phyloP scores from a whole-genome alignment of 2,888 invertebrate species.

The Mythimna vitellina region DNA sequence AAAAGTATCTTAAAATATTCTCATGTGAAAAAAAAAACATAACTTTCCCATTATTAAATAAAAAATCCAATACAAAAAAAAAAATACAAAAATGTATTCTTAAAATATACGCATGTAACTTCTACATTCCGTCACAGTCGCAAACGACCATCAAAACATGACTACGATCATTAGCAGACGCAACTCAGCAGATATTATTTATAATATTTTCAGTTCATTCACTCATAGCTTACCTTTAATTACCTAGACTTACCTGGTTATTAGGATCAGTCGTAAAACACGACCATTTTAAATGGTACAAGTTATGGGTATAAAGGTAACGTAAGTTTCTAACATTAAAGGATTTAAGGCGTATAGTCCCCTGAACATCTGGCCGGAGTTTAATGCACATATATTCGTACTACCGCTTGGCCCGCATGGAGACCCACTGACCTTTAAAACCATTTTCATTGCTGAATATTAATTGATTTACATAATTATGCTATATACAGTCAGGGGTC shows the following conservation, averaged over 20 bases:
- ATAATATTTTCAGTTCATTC: slow-evolving; percentile 63
- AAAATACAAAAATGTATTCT: background rate
- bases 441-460: no score
- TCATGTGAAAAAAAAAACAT: background rate
- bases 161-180: slow-evolving; percentile 67
- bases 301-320: slow-evolving; percentile 26
- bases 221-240: slow-evolving; percentile 60
- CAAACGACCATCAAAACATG: slow-evolving; percentile 55
- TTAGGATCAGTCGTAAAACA: slow-evolving; percentile 60
- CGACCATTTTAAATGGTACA: slow-evolving; percentile 36
- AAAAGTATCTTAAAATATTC: background rate
- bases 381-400: no score
- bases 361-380: no score
- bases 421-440: no score
- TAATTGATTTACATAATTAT: no score
- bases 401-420: no score
- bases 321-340: slow-evolving; percentile 33
- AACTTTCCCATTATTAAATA: no score
- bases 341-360: background rate
- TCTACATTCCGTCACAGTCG: slow-evolving; percentile 13
- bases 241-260: slow-evolving; percentile 68
- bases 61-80: no score
- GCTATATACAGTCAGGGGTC: no score
- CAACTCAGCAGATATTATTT: slow-evolving; percentile 69
- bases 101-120: slow-evolving; percentile 27